Base-by-base conservation (phyloP, 2,797 vertebrate genomes). In the Epinephelus malabaricus region DNA sequence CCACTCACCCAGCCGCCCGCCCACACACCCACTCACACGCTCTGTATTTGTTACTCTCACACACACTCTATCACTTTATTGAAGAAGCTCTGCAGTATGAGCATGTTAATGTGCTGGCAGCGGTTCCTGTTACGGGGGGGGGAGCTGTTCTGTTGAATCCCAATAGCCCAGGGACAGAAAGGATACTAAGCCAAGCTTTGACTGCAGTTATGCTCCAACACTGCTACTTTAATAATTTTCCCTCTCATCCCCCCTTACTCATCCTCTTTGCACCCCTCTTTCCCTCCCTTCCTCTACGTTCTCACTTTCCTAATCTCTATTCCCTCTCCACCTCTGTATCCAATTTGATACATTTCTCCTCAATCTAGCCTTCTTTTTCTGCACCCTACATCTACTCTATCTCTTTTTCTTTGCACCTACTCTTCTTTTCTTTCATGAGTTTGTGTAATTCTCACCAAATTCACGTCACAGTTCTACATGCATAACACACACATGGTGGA, bases 21-120 rank as follows among this genome's bases (percentile, higher is more conserved):
- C 66, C 87, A 79, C 79, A 75, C 66, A 65, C 62, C 66, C 76
- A 15, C 81, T 68, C 76, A 78, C 84, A 54, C 77, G 76, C 68
- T 74, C 55, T 58, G 54, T 81, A 11, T 79, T 63, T 82, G 54
- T 76, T 61, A 70, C 76, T 75, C 53, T 86, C 78, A 69, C 76
- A 63, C 76, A 63, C 73, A 78, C 69, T 76, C 67, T 19, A 43
- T 77, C 79, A 76, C 76, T 81, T 89, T 76, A 86, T 73, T 79
- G 77, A 75, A 88, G 70, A 55, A 75, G 56, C 83, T 81, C 88
- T 90, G 83, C 90, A 81, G 92, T 72, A 79, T 79, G 81, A 88
- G 87, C 74, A 86, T 92, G 85, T 82, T 76, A 92, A 92, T 94
- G 79, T 77, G 77, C 82, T 92, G 90, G 82, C 86, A 88, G 53